Conservation (phyloP, 2,888 invertebrate species). For the Chymomyza procnemis region DNA sequence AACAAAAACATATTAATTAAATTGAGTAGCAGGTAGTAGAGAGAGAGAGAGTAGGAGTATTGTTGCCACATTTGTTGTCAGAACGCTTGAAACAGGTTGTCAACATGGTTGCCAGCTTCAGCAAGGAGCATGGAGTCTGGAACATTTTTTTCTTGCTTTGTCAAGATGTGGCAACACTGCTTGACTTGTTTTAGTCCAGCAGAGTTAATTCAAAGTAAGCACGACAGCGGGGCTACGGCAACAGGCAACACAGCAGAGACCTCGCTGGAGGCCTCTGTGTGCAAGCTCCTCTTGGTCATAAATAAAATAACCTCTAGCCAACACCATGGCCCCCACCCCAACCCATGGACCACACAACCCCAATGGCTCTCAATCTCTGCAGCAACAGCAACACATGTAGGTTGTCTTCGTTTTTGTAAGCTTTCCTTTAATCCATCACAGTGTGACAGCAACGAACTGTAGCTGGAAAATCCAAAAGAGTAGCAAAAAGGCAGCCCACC, state of each 20-base stretch:
- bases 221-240: constrained; percentile 27
- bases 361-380: background rate
- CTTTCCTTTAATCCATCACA: constrained; percentile 49
- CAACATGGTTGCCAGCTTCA: constrained; percentile 30
- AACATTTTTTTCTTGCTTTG: constrained; percentile 10
- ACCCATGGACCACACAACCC: no score
- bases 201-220: constrained; percentile 44
- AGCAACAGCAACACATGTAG: constrained; percentile 44
- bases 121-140: no score
- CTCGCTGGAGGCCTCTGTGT: constrained; percentile 30
- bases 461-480: background rate
- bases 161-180: constrained; percentile 30
- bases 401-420: constrained; percentile 50
- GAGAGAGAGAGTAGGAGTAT: no score
- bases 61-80: constrained; percentile 58
- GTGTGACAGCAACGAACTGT: background rate
- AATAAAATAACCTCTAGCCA: constrained; percentile 52
- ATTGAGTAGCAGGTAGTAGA: background rate
- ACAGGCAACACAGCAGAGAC: constrained; percentile 22
- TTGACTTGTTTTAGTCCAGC: constrained; percentile 33
- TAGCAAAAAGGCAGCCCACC: background rate
- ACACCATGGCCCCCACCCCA: background rate
- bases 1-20: background rate
- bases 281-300: constrained; percentile 42
- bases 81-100: constrained; percentile 57